Conservation (phyloP, 1,140 invertebrate species). For the Sycobia sp. region DNA sequence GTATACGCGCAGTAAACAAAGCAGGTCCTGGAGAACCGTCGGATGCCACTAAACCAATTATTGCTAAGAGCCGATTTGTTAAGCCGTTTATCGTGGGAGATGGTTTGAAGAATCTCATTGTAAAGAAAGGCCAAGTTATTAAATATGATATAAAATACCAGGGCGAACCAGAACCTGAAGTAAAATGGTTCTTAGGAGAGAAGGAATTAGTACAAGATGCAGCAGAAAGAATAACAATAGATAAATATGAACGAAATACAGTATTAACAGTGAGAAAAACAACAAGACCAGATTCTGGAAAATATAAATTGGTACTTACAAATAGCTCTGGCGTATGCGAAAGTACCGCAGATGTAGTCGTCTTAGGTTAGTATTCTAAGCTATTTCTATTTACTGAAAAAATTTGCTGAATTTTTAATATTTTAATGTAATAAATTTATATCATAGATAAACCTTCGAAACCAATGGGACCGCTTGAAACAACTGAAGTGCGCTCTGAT, state of each 20-base stretch:
- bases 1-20: slow-evolving; percentile 94
- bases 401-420: no score
- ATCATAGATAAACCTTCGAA: slow-evolving; percentile 79
- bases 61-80: slow-evolving; percentile 94
- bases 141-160: slow-evolving; percentile 93
- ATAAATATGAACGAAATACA: slow-evolving; percentile 89
- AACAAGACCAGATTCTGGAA: slow-evolving; percentile 85
- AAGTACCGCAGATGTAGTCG: slow-evolving; percentile 83
- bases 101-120: slow-evolving; percentile 80
- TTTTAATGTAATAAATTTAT: slow-evolving; percentile 30
- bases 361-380: slow-evolving; percentile 70
- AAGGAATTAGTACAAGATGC: slow-evolving; percentile 75
- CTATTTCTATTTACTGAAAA: no score
- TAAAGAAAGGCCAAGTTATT: slow-evolving; percentile 93
- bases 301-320: slow-evolving; percentile 82
- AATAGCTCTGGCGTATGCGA: slow-evolving; percentile 87
- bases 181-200: slow-evolving; percentile 78
- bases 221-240: slow-evolving; percentile 78
- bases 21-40: slow-evolving; percentile 94
- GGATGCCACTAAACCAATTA: slow-evolving; percentile 91
- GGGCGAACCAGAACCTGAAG: slow-evolving; percentile 92
- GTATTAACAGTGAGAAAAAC: slow-evolving; percentile 87
- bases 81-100: slow-evolving; percentile 92
- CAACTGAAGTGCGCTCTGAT: slow-evolving; percentile 85
- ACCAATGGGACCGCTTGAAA: slow-evolving; percentile 84